Conservation (phyloP, 2,888 invertebrate genomes). For the Meiosimyza platycephala region DNA sequence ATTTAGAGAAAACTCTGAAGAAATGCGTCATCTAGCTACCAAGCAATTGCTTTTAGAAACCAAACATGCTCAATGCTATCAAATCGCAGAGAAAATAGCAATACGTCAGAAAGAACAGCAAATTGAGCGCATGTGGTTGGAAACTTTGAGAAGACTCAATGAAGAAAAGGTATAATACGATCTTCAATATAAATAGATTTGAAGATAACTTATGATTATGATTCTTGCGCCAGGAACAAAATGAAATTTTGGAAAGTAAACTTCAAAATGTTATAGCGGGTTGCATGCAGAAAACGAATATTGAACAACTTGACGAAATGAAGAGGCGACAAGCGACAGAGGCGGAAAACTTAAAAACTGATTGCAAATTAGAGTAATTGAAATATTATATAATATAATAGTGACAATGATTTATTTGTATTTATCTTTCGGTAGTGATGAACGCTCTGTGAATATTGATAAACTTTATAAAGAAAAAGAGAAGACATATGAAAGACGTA, state of each 20-base stretch:
- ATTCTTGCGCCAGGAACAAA: constrained; percentile 35
- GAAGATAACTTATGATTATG: neutral
- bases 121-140: constrained; percentile 44
- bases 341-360: constrained; percentile 7
- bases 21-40: constrained; percentile 44
- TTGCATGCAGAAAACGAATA: constrained; percentile 39
- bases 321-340: constrained; percentile 20
- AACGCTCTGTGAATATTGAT: constrained; percentile 33
- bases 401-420: neutral
- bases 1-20: constrained; percentile 48
- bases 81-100: constrained; percentile 46
- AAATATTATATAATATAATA: neutral
- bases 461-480: constrained; percentile 29
- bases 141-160: constrained; percentile 38
- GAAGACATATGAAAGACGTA: constrained; percentile 29
- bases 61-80: constrained; percentile 47
- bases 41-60: constrained; percentile 45
- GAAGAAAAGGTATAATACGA: constrained; percentile 40
- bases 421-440: constrained; percentile 31
- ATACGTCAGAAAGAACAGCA: constrained; percentile 38
- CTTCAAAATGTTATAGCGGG: constrained; percentile 39
- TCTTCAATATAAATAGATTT: neutral
- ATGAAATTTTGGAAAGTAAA: constrained; percentile 39
- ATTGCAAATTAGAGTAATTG: constrained; percentile 40
- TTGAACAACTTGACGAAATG: constrained; percentile 10